Base-by-base conservation (phyloP, 1,140 invertebrate species). In the Chironomus tepperi region DNA sequence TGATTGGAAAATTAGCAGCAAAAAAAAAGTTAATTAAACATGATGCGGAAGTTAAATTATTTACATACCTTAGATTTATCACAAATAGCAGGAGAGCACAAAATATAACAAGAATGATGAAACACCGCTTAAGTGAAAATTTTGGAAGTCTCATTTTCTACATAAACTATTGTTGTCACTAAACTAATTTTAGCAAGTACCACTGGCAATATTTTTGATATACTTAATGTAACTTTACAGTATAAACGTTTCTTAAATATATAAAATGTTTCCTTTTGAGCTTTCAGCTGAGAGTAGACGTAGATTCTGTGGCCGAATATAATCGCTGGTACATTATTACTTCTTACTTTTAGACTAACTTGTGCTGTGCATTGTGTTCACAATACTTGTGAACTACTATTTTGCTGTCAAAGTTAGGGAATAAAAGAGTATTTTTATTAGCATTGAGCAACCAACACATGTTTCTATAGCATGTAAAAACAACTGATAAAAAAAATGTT, bases 121-220 rank as follows among this genome's bases (percentile, higher is more conserved):
- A 82, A 77, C 82, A 82, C 75, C 80, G 80, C 75, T 81, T 82
- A 43, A 82, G 74, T 16, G 81, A 82, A 75, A 82, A 79, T 76
- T 82, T 82, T 19, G 80, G 81, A 72, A 79, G 79, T 77, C 81
- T 77, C 81, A 82, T 80, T 76, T 74, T 64, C 57, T 75, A 16
- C 47, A 57, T 57, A 57, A n/a, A 57, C n/a, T 5, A 57, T 5
- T 57, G 12, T 57, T 15, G 8, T 57, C 47, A 57, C 47, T 57
- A 57, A 5, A 12, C 12, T 57, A 15, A n/a, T 57, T 57, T 57
- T 57, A 57, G 47, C 47, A 57, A 47, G 5, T 57, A 57, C 47
- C 15, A 57, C 47, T 57, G 10, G 47, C 47, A n/a, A 57, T 57
- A 57, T n/a, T 57, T n/a, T 57, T 12, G 12, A 57, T n/a, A 57